Conservation (phyloP, 2,113 vertebrate species). For the Bubalus kerabau region DNA sequence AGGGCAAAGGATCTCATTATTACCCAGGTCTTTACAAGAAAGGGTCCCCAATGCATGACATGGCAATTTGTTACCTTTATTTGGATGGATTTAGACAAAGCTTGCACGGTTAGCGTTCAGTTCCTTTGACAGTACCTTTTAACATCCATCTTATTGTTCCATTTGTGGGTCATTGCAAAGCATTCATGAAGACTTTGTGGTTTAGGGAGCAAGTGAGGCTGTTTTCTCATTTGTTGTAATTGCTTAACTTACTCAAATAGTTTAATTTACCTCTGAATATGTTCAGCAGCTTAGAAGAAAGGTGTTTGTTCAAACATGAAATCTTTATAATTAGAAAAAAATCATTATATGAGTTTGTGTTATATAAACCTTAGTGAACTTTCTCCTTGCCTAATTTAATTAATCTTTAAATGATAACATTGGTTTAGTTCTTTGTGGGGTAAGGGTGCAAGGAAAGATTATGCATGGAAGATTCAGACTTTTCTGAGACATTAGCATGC, state of each 20-base stretch:
- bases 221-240: constrained; percentile 92
- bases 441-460: neutral
- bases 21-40: constrained; percentile 73
- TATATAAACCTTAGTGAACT: constrained; percentile 64
- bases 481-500: neutral
- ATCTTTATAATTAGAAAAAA: constrained; percentile 79
- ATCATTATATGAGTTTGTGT: constrained; percentile 64
- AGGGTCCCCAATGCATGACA: constrained; percentile 87
- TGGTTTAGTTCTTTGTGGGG: neutral
- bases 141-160: constrained; percentile 84
- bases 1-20: constrained; percentile 83
- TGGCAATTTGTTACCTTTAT: constrained; percentile 90
- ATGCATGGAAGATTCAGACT: neutral
- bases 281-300: constrained; percentile 79
- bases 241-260: constrained; percentile 83
- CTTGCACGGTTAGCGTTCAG: constrained; percentile 73
- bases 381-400: constrained; percentile 54
- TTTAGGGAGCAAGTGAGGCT: constrained; percentile 78
- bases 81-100: constrained; percentile 85
- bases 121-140: constrained; percentile 83
- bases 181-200: constrained; percentile 79
- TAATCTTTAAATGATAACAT: constrained; percentile 56
- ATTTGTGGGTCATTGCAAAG: constrained; percentile 85
- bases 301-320: constrained; percentile 79
- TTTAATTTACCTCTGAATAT: constrained; percentile 78